Percentiles rank a stretch among this genome's conserved stretches.
These are phyloP conservation scores for Tinea pellionella DNA, from an alignment of 2,888 invertebrate species.

Conservation along the genomic window DNA sequence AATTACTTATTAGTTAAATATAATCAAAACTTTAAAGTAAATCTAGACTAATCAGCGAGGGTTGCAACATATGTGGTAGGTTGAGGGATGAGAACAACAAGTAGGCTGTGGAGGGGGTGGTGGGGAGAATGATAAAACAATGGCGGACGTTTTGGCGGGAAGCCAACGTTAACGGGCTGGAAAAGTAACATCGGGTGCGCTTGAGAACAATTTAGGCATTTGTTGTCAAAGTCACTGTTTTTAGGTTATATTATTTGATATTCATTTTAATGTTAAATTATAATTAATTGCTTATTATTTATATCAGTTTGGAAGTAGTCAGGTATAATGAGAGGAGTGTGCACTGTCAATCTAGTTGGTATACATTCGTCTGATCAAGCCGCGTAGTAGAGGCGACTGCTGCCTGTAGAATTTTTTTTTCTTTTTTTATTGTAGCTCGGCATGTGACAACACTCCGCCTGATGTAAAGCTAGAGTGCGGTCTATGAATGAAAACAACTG, in stretches of 20 bases:
- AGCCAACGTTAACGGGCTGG: slow-evolving; percentile 9
- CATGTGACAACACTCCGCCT: too few relatives aligned
- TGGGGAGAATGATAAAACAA: slow-evolving; percentile 1
- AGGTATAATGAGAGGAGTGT: too few relatives aligned
- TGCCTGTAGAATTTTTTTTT: too few relatives aligned
- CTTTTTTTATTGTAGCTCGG: too few relatives aligned
- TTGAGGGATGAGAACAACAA: neutral
- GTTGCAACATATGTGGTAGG: neutral
- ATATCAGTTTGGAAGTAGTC: too few relatives aligned
- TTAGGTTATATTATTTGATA: neutral
- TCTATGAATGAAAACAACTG: too few relatives aligned
- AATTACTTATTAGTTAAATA: neutral
- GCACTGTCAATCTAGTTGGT: too few relatives aligned
- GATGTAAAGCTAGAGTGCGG: too few relatives aligned
- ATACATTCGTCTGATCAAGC: too few relatives aligned
- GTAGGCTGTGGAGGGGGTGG: neutral
- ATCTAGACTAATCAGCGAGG: neutral
- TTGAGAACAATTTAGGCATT: slow-evolving; percentile 5
- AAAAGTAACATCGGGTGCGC: slow-evolving; percentile 7
- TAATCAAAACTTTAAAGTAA: neutral
- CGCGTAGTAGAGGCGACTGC: too few relatives aligned
- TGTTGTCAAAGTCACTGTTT: neutral
- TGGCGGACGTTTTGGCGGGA: slow-evolving; percentile 1
- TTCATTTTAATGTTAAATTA: neutral
- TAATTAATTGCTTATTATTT: too few relatives aligned